phyloP scores from a whole-genome alignment of 2,113 vertebrate species.

The Callaeas wilsoni region DNA sequence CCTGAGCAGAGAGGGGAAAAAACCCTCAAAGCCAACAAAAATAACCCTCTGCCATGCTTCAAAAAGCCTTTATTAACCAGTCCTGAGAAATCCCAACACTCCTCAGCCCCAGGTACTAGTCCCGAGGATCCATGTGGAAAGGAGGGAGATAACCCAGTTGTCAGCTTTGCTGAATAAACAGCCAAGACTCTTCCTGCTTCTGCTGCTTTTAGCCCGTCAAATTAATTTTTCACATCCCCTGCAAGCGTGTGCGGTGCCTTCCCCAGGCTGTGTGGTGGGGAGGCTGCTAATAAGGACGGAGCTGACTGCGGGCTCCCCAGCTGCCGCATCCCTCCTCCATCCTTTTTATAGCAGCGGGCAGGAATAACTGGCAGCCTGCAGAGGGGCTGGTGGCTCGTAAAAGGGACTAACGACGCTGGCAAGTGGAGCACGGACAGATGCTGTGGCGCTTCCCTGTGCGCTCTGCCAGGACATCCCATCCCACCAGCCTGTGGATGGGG shows the following conservation, averaged over 20 bases:
- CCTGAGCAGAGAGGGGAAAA: neutral
- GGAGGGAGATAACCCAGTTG: neutral
- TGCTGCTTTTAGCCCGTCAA: constrained; percentile 33
- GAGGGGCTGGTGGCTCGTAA: constrained; percentile 43
- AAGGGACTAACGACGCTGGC: neutral
- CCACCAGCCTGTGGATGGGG: neutral
- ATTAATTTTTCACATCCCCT: constrained; percentile 36
- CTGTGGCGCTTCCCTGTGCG: neutral
- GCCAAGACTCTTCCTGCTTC: neutral
- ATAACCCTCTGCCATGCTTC: neutral
- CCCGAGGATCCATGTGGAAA: neutral
- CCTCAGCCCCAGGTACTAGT: neutral
- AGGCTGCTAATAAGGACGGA: constrained; percentile 15
- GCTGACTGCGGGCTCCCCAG: constrained; percentile 34
- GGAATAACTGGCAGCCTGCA: neutral
- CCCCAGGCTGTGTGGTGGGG: neutral
- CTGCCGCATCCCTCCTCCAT: constrained; percentile 20
- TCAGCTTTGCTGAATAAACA: neutral
- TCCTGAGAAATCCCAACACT: neutral
- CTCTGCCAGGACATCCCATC: constrained; percentile 24
- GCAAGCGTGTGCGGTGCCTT: neutral
- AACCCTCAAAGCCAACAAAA: neutral
- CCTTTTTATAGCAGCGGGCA: neutral
- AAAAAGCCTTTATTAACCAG: neutral
- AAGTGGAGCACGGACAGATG: neutral